Percentiles rank a stretch among this genome's conserved stretches.
Conservation (phyloP, 2,113 vertebrate genomes). For the Egretta garzetta region DNA sequence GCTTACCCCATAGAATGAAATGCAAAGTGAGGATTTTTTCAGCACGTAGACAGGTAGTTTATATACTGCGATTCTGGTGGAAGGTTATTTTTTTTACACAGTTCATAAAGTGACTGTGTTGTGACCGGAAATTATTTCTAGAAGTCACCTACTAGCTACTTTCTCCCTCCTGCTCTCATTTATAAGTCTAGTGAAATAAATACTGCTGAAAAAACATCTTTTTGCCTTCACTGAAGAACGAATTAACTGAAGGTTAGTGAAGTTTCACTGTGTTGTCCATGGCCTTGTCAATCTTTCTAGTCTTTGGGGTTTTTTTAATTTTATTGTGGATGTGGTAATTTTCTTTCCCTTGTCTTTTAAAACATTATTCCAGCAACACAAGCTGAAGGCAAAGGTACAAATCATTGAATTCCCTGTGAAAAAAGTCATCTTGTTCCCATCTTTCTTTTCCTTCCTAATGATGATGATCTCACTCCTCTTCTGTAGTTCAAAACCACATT, state of each 20-base stretch:
- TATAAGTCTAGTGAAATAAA: conserved; percentile 42
- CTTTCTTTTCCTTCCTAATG: conserved; percentile 60
- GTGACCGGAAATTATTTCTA: conserved; percentile 58
- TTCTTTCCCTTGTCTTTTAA: conserved; percentile 12
- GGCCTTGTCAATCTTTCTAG: not conserved
- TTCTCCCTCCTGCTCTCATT: conserved; percentile 1
- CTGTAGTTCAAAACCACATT: conserved; percentile 56
- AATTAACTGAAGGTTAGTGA: conserved; percentile 29
- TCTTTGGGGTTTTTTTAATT: not conserved
- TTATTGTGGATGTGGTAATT: not conserved
- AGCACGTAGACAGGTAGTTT: conserved; percentile 15
- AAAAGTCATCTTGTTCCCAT: conserved; percentile 40
- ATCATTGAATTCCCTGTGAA: conserved; percentile 30
- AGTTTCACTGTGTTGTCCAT: not conserved
- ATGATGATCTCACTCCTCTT: conserved; percentile 59
- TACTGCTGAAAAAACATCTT: not conserved
- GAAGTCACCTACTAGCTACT: not conserved
- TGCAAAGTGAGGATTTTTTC: conserved; percentile 25
- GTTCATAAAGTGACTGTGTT: conserved; percentile 44
- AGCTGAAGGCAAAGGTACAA: not conserved
- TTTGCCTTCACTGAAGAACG: conserved; percentile 10
- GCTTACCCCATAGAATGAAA: not conserved
- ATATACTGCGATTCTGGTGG: conserved; percentile 6
- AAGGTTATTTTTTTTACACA: conserved; percentile 13
- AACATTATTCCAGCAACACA: not conserved